Conservation (phyloP, 2,888 invertebrate species). For the Drosophila subsilvestris region DNA sequence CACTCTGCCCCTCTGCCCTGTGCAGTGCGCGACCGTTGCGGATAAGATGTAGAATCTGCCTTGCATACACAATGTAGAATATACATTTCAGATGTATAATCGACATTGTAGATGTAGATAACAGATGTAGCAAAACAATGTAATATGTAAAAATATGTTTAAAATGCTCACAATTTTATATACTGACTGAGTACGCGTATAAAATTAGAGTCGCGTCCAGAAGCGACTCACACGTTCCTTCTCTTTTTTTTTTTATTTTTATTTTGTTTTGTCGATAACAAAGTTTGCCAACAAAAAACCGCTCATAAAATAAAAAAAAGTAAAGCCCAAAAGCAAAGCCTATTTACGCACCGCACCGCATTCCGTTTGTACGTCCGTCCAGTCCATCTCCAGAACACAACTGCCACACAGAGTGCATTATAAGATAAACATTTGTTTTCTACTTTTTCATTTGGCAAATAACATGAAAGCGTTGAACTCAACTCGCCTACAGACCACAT, state of each 20-base stretch:
- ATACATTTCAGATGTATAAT: too few relatives aligned
- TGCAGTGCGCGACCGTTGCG: too few relatives aligned
- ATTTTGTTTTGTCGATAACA: slow-evolving; percentile 61
- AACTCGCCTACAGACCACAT: slow-evolving; percentile 48
- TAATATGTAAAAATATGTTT: too few relatives aligned
- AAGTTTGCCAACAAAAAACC: slow-evolving; percentile 69
- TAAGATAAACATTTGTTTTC: slow-evolving; percentile 78
- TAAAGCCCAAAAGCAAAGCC: slow-evolving; percentile 77
- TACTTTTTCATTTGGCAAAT: slow-evolving; percentile 78
- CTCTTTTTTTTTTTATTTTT: slow-evolving; percentile 27
- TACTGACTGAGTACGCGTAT: too few relatives aligned
- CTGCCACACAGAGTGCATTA: slow-evolving; percentile 54
- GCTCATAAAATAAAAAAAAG: slow-evolving; percentile 64
- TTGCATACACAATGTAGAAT: too few relatives aligned
- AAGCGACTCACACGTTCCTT: too few relatives aligned
- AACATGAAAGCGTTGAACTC: slow-evolving; percentile 75
- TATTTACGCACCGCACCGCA: slow-evolving; percentile 65
- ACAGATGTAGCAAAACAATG: too few relatives aligned
- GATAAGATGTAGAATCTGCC: too few relatives aligned
- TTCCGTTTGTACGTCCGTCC: slow-evolving; percentile 1
- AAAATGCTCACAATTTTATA: too few relatives aligned
- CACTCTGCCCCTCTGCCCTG: too few relatives aligned
- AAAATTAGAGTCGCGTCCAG: too few relatives aligned
- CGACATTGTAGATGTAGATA: too few relatives aligned
- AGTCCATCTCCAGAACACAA: slow-evolving; percentile 27